phyloP scores from a whole-genome alignment of 2,797 vertebrate species.

The Pelochelys cantorii region DNA sequence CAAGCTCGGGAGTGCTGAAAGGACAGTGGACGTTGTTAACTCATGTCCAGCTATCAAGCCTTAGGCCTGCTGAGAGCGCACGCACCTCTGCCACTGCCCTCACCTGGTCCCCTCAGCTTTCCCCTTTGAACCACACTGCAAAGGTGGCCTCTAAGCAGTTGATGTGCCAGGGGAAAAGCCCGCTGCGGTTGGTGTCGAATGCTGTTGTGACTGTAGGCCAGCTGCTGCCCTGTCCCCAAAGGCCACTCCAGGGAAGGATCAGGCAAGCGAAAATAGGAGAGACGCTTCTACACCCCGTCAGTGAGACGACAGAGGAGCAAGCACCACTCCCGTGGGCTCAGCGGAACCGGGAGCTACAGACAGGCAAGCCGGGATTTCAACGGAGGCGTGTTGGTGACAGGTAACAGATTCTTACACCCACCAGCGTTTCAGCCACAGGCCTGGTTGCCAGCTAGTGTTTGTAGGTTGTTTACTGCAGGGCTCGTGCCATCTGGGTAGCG shows the following conservation, averaged over 20 bases:
- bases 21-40: neutral
- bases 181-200: rapidly evolving
- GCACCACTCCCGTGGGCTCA: neutral
- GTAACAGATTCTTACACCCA: neutral
- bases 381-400: neutral
- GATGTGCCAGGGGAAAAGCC: rapidly evolving
- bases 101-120: neutral
- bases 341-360: conserved; percentile 18
- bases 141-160: rapidly evolving
- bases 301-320: neutral
- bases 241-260: neutral
- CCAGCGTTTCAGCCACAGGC: neutral
- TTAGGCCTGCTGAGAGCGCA: neutral
- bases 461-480: neutral
- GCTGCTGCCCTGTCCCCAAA: neutral
- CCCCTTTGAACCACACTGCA: neutral
- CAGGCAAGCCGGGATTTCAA: conserved; percentile 41
- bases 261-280: conserved; percentile 22
- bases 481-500: neutral
- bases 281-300: neutral
- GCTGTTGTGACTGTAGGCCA: neutral
- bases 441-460: neutral
- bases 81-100: neutral
- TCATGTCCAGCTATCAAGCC: neutral
- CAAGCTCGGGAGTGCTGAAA: conserved; percentile 17